phyloP scores from a whole-genome alignment of 2,888 invertebrate genomes.

The Teleiodes luculella region DNA sequence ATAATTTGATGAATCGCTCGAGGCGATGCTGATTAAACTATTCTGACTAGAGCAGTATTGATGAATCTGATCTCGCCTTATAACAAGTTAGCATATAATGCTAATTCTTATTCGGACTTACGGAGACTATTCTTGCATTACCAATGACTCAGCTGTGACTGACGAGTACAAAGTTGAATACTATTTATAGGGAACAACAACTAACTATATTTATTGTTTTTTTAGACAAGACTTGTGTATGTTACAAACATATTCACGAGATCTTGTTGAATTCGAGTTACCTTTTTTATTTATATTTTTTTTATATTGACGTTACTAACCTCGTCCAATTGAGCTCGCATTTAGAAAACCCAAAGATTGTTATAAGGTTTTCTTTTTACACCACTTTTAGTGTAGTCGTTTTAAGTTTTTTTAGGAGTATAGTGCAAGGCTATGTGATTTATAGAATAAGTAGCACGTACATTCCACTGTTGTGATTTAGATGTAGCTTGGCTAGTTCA shows the following conservation, averaged over 20 bases:
- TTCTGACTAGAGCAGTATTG: too few relatives aligned
- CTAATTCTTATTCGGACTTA: slow-evolving; percentile 22
- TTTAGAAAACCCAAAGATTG: slow-evolving; percentile 66
- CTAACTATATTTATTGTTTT: too few relatives aligned
- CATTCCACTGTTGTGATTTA: slow-evolving; percentile 75
- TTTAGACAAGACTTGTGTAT: too few relatives aligned
- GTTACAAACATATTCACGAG: neutral
- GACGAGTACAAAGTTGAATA: slow-evolving; percentile 26
- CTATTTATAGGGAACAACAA: too few relatives aligned
- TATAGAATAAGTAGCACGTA: slow-evolving; percentile 65
- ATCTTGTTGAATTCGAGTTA: neutral
- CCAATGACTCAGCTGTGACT: slow-evolving; percentile 22
- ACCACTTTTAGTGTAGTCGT: slow-evolving; percentile 29
- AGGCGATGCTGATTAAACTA: neutral
- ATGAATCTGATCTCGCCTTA: neutral
- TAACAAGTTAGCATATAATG: slow-evolving; percentile 31
- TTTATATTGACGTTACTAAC: slow-evolving; percentile 8
- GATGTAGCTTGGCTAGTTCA: slow-evolving; percentile 36
- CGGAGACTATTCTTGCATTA: neutral
- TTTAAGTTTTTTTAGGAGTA: slow-evolving; percentile 25
- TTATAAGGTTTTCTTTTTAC: slow-evolving; percentile 36
- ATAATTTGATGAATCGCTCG: neutral
- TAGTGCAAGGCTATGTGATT: slow-evolving; percentile 69
- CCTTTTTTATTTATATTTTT: neutral
- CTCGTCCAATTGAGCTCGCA: slow-evolving; percentile 40